A percentile compares a stretch with the other conserved stretches of the same genome.
Evolutionary conservation across 2,888 invertebrate species (phyloP).

Genomic region (Acanthococcus lagerstroemiae): DNA sequence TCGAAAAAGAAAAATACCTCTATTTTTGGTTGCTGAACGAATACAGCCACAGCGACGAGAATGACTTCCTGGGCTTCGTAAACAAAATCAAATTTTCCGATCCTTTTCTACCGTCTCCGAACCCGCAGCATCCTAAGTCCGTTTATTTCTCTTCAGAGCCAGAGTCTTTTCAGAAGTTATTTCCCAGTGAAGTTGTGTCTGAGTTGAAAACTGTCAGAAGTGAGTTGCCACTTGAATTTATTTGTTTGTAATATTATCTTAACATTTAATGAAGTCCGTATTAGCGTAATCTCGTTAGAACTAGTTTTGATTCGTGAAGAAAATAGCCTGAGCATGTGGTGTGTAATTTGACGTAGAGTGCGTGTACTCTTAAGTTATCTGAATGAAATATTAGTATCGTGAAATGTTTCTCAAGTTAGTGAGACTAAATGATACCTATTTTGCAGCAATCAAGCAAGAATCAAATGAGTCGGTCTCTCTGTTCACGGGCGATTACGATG

Average conservation of each 20-base stretch:
- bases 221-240: neutral
- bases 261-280: neutral
- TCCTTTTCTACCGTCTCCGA: constrained; percentile 19
- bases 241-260: neutral
- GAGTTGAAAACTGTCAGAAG: constrained; percentile 4
- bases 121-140: constrained; percentile 13
- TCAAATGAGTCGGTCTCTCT: constrained; percentile 22
- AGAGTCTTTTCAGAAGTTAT: constrained; percentile 12
- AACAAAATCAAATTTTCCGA: constrained; percentile 17
- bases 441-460: constrained; percentile 24
- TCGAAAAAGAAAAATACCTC: constrained; percentile 22
- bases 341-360: no score
- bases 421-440: neutral
- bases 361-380: no score
- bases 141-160: constrained; percentile 7
- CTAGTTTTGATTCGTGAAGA: no score
- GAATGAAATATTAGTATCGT: neutral
- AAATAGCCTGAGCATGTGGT: no score
- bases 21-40: constrained; percentile 12
- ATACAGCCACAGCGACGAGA: constrained; percentile 15
- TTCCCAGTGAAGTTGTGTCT: constrained; percentile 4
- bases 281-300: no score
- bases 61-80: constrained; percentile 5
- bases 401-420: neutral
- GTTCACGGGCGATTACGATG: constrained; percentile 13